Base-by-base conservation (phyloP, 2,113 vertebrate genomes). In the Periophthalmodon schlosseri region DNA sequence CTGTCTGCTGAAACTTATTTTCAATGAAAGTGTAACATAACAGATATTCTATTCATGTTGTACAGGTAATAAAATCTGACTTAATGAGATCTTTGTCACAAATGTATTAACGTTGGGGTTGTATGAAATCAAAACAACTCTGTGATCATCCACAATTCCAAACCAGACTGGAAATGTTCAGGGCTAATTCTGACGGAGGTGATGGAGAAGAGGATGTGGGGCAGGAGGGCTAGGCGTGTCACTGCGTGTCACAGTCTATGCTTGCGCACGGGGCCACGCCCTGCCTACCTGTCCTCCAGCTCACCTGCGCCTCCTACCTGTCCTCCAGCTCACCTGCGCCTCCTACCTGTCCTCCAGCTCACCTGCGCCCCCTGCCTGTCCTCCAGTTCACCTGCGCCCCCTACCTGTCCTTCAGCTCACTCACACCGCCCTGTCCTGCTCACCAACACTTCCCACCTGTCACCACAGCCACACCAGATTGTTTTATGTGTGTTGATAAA, bases 191-290 rank as follows among this genome's bases (percentile, higher is more conserved):
- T 73, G 80, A 11, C 39, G 2, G 49, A 60, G 61, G 74, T 61
- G 60, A 68, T 15, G 20, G 60, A 74, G 65, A 63, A 82, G 21
- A 78, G 34, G 44, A 39, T 67, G 80, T 28, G 64, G 90, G 88
- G 84, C 91, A 87, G 91, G 91, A 84, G 89, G 91, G 91, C 88
- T 93, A 93, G 91, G 91, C 91, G 92, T 93, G 91, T 93, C 92
- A 91, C 91, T 91, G 90, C 89, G 92, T 91, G 84, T 90, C 92
- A 93, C 93, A 91, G 92, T 92, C 88, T 85, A 83, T 86, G 86
- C 90, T 90, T 92, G 90, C 90, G 90, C 92, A 93, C 90, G 91
- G 90, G 89, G 91, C 90, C 91, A 92, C 90, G 88, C 90, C 89
- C 90, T 91, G 87, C 90, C 87, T 91, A 88, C 93, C 90, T 91